Base-by-base conservation (phyloP, 2,113 vertebrate genomes). In the Eupsittula cactorum region DNA sequence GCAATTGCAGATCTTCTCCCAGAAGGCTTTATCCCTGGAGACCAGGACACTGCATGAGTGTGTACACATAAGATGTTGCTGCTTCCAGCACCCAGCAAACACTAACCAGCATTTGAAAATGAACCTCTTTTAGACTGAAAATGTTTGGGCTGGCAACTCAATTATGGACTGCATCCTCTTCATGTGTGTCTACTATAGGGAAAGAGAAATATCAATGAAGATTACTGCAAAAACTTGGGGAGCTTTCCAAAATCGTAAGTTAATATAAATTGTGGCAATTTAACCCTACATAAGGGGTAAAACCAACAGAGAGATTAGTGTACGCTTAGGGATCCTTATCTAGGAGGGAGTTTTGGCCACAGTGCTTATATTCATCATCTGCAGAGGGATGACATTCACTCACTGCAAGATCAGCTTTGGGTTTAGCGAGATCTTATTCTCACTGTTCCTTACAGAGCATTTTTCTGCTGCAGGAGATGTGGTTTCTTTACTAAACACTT, bases 31-130 rank as follows among this genome's bases (percentile, higher is more conserved):
- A 69, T 23, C 33, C 21, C 3, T 15, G 20, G 24, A 64, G 44
- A 27, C 24, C 0, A 0, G 42, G 59, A 35, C n/a, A 28, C 50
- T 57, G 53, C n/a, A 21, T 16, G 17, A 35, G 49, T 0, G 0
- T 7, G 10, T n/a, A 33, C 35, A 14, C 19, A 1, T 15, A 39
- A 44, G 23, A 63, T 13, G 12, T n/a, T 65, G 53, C 27, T 2
- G 10, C 35, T 85, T 73, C 27, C n/a, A 79, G 37, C 7, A 65
- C 46, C n/a, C 64, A 87, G 62, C 35, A 95, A 84, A 62, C 37
- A 37, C 16, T 21, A 42, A 71, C 15, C 21, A 20, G 42, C 42
- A 39, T 46, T 55, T 63, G 62, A 70, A 83, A 95, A 71, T 6
- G 6, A 71, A 47, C 15, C 8, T 71, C 55, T 93, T 77, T 62